Base-by-base conservation (phyloP, 2,797 vertebrate genomes). In the Valencia hispanica region DNA sequence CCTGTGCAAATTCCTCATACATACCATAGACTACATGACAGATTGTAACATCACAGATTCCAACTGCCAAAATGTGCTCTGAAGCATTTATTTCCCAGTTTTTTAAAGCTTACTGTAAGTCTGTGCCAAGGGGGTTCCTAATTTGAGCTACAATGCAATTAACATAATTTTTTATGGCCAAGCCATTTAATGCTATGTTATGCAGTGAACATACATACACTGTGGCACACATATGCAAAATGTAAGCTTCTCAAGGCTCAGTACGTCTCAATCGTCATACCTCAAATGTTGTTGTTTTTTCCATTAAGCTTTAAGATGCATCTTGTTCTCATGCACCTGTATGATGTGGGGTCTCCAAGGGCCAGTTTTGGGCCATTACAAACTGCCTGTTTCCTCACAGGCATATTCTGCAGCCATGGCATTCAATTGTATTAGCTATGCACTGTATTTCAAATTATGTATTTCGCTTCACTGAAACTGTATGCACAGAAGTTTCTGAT, bases 281-380 rank as follows among this genome's bases (percentile, higher is more conserved):
- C 20, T 25, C 39, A 53, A 32, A 71, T 17, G 27, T 32, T 30
- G 4, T 43, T 3, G 20, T 66, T n/a, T 66, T 22, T 43, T 11
- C 22, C 12, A 36, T 36, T 53, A 48, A 71, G 22, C 7, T 9
- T 71, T 53, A 17, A n/a, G 48, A 70, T 25, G 25, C 2, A 22
- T n/a, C 32, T n/a, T 71, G 48, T 36, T 71, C 22, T 53, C 48
- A 18, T 72, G 50, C 36, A 72, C 70, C 36, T 57, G 70, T 2
- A 27, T 18, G n/a, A 25, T 55, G 36, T n/a, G 7, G 32, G 41
- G 18, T 25, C 27, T 43, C 39, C 22, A 15, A 0, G 3, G 72
- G 43, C 41, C 41, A 47, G 20, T 34, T 63, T 47, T 73, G n/a
- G n/a, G n/a, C 25, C 27, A 45, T 73, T 20, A 73, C 53, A 47